Conservation (phyloP, 2,113 vertebrate genomes). For the Dipodomys spectabilis region DNA sequence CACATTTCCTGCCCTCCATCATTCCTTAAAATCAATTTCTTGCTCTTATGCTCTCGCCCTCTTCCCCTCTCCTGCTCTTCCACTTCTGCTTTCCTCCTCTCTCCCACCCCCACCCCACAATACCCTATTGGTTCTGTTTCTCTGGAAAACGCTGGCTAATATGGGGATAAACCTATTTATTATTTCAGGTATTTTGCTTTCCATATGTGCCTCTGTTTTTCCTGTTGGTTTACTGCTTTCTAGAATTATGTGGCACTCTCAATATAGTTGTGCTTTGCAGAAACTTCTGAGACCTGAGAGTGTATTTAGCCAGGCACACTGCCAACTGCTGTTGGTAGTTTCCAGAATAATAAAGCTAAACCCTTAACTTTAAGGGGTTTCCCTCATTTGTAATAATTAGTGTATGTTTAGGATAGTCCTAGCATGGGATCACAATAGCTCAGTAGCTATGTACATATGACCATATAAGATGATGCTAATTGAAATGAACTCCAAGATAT, state of each 20-base stretch:
- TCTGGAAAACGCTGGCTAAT: slow-evolving; percentile 5
- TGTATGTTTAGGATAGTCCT: no score
- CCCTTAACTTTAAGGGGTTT: not conserved
- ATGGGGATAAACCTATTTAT: not conserved
- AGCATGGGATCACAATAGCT: no score
- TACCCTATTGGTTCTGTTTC: not conserved
- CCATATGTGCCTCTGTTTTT: not conserved
- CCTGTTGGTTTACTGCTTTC: slow-evolving; percentile 13
- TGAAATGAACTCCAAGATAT: no score
- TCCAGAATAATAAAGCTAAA: not conserved
- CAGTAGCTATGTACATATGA: no score
- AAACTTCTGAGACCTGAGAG: not conserved
- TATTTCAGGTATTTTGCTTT: slow-evolving; percentile 48
- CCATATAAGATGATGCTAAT: no score
- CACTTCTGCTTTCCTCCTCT: no score
- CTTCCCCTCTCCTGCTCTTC: not conserved
- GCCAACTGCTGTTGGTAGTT: not conserved
- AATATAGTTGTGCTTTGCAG: not conserved
- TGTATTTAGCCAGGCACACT: not conserved
- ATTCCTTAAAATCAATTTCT: not conserved
- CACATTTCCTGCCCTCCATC: not conserved
- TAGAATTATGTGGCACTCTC: not conserved
- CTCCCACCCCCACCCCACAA: not conserved
- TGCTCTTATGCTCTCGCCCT: not conserved
- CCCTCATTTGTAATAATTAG: no score